A percentile compares a stretch with the other conserved stretches of the same genome.
Evolutionary conservation across 2,888 invertebrate species (phyloP).

Genomic region (Pseudococcus viburni): DNA sequence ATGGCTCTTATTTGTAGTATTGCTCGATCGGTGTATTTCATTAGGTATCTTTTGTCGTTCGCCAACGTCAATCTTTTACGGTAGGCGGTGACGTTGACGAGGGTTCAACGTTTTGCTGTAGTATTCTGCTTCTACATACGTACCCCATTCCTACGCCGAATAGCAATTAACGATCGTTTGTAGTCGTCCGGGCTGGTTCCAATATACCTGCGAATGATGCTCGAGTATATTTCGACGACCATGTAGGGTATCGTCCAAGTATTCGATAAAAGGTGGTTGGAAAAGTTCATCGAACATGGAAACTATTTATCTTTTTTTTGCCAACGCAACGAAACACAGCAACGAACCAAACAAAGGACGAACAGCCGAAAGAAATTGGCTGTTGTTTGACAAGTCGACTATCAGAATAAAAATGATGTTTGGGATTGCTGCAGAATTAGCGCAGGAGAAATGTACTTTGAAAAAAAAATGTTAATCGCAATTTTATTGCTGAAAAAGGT

Average conservation of each 20-base stretch:
- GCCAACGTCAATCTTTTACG: constrained; percentile 15
- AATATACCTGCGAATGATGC: not conserved
- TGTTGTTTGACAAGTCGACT: constrained; percentile 10
- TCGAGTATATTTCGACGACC: not conserved
- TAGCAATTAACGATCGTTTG: constrained; percentile 40
- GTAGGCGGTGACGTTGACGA: constrained; percentile 17
- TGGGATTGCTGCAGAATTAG: too few relatives aligned
- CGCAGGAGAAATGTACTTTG: too few relatives aligned
- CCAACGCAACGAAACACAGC: not conserved
- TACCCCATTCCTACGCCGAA: not conserved
- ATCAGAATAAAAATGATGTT: not conserved
- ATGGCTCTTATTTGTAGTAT: not conserved
- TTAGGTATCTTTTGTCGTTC: constrained; percentile 33
- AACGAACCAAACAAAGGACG: not conserved
- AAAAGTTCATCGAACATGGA: constrained; percentile 18
- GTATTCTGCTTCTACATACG: not conserved
- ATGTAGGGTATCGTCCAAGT: not conserved
- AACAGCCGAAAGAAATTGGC: not conserved
- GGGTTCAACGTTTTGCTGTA: not conserved
- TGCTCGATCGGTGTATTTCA: constrained; percentile 17
- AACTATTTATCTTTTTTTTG: constrained; percentile 8
- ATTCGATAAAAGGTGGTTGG: not conserved
- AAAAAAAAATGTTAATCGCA: too few relatives aligned
- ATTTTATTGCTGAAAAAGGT: too few relatives aligned
- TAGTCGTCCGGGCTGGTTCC: not conserved